phyloP scores from a whole-genome alignment of 2,113 vertebrate species.

The Pituophis catenifer region DNA sequence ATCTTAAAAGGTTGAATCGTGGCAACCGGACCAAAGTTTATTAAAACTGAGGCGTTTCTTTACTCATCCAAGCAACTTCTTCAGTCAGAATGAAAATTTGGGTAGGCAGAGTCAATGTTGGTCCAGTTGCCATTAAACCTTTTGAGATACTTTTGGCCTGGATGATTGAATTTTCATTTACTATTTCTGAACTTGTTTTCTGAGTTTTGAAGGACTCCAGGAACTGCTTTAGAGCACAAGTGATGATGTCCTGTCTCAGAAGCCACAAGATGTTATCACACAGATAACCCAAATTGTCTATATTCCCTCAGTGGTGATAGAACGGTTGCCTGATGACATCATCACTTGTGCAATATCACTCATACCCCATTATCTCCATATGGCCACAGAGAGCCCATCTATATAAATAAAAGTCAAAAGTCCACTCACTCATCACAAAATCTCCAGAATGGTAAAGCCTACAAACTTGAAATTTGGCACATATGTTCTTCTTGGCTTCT shows the following conservation, averaged over 20 bases:
- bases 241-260: not conserved
- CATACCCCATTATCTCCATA: not conserved
- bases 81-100: not conserved
- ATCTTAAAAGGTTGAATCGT: not conserved
- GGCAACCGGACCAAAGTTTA: not conserved
- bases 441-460: no score
- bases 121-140: no score
- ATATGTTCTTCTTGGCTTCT: no score
- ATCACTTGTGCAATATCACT: not conserved
- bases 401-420: no score
- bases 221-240: not conserved
- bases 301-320: not conserved
- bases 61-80: not conserved
- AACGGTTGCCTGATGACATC: not conserved
- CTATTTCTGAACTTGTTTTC: not conserved
- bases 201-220: not conserved
- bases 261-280: no score
- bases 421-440: no score
- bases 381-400: no score
- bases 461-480: no score
- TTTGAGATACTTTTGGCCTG: not conserved
- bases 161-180: not conserved
- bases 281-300: not conserved
- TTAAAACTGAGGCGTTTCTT: not conserved
- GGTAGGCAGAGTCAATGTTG: not conserved